These are phyloP conservation scores for Laterallus jamaicensis DNA, from an alignment of 2,113 vertebrate species.

Conservation along the genomic window DNA sequence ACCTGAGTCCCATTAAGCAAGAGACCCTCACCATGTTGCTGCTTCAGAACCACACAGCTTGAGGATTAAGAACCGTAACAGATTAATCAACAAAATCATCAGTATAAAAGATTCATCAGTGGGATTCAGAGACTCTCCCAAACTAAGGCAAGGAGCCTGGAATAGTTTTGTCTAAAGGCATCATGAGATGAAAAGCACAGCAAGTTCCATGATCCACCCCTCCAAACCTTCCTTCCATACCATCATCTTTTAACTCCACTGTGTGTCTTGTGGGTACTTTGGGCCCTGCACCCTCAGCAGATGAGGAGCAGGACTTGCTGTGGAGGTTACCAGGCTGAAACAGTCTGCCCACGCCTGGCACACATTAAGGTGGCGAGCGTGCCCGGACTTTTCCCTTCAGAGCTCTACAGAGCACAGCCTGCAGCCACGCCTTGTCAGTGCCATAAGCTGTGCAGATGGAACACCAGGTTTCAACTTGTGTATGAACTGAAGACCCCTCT, in stretches of 20 bases:
- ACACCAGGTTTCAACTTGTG: background rate
- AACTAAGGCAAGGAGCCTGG: background rate
- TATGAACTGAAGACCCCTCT: background rate
- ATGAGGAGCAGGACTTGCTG: background rate
- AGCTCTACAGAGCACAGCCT: background rate
- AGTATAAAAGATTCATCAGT: background rate
- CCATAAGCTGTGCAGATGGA: background rate
- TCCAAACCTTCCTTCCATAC: background rate
- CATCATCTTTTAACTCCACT: background rate
- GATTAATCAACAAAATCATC: background rate
- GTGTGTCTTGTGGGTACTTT: background rate
- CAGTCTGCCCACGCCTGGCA: background rate
- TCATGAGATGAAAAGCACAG: background rate
- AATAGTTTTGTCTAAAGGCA: background rate
- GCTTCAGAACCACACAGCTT: background rate
- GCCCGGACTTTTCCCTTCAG: background rate
- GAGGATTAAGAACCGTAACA: background rate
- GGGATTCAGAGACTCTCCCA: background rate
- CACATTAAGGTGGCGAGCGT: accelerated
- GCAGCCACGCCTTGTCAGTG: accelerated
- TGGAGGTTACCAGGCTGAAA: background rate
- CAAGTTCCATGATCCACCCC: background rate
- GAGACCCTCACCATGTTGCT: background rate
- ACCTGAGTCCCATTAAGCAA: background rate
- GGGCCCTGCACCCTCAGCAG: background rate